Evolutionary conservation across 2,888 invertebrate species (phyloP), one percentile per base, ranked within the genome.

Genomic region (Cetonia aurata): DNA sequence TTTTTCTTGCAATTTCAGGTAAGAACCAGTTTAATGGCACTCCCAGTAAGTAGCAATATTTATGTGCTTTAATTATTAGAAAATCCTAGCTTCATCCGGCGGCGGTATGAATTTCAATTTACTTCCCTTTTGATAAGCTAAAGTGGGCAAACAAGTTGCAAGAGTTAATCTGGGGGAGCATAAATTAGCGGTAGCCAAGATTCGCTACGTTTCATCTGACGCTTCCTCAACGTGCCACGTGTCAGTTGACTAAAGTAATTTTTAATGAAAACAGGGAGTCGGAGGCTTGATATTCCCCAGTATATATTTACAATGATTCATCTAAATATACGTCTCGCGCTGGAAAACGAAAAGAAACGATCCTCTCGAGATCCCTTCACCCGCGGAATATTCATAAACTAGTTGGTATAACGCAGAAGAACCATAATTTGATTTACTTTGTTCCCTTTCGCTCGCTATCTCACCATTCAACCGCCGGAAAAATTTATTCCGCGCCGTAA

Each of bases 341-440:
- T 15, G 50, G 57, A 60, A 70, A 46, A 56, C 41, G 56, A 25
- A 53, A 25, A 25, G 25, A 25, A 25, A 25, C 25, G 25, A 25
- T 25, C 25, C 25, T 25, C 25, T 25, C 66, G 66, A 70, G 65
- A 33, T 65, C 19, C 41, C 52, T 15, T 33, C 56, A 48, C 46
- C 66, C 70, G 48, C 48, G 15, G 65, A 65, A 66, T 6, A 65
- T 70, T 41, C 60, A 62, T 68, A 60, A 65, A 70, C 48, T 33
- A 55, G 65, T 65, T 56, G 55, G 56, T 42, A 70, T 25, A 25
- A 57, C 66, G 56, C 55, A 66, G 56, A 56, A 37, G 55, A 46
- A 44, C 44, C 44, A 37, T 70, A 65, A 46, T 46, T 56, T 55
- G 70, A 70, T 66, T 69, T 57, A 69, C 60, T 69, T 59, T 59